These are phyloP conservation scores for Allobates femoralis DNA, from an alignment of 2,797 vertebrate genomes.

Conservation along the genomic window DNA sequence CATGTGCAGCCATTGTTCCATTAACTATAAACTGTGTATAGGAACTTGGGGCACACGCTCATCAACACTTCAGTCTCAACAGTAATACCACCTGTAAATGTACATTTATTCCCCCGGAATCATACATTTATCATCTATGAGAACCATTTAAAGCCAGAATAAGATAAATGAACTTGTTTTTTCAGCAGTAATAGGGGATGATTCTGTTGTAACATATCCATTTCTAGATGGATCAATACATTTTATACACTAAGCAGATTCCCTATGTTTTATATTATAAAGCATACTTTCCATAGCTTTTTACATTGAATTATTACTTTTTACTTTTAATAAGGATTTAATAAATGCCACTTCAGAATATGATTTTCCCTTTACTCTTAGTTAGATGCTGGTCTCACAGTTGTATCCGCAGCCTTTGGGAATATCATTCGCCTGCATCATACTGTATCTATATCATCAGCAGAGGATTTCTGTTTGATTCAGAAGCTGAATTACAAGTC, in stretches of 20 bases:
- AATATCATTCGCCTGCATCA: slow-evolving; percentile 13
- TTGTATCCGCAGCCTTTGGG: background rate
- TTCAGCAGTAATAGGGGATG: background rate
- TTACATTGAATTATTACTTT: background rate
- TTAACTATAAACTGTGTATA: no score
- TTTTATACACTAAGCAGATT: background rate
- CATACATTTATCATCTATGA: no score
- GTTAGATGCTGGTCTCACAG: slow-evolving; percentile 2
- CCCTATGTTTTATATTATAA: background rate
- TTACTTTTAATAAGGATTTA: slow-evolving; percentile 21
- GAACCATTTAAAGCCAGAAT: background rate
- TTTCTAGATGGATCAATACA: background rate
- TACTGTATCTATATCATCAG: slow-evolving; percentile 8
- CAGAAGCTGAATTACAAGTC: slow-evolving; percentile 27
- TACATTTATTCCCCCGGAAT: no score
- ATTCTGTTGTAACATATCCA: background rate
- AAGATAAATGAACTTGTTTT: background rate
- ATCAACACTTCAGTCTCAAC: no score
- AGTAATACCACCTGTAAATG: no score
- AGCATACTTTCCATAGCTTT: background rate
- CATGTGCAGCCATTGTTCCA: no score
- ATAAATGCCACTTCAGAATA: slow-evolving; percentile 4
- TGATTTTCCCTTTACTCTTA: slow-evolving; percentile 7
- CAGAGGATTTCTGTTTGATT: slow-evolving; percentile 51
- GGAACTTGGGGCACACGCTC: no score